phyloP scores from a whole-genome alignment of 1,140 invertebrate genomes.

The Meloidogyne floridensis region DNA sequence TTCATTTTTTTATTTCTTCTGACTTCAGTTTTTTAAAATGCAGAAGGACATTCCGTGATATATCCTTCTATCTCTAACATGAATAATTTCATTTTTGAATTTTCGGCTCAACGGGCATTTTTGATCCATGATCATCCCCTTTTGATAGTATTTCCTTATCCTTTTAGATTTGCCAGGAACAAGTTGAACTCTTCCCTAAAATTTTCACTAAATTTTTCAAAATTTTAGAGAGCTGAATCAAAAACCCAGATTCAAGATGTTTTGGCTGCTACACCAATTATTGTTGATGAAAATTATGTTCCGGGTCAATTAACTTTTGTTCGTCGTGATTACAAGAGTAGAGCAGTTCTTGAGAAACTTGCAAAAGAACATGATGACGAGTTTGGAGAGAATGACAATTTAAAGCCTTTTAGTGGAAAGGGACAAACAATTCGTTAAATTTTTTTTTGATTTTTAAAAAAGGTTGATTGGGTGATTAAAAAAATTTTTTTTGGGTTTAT shows the following conservation, averaged over 20 bases:
- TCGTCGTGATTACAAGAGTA: slow-evolving; percentile 59
- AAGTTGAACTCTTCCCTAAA: too few species aligned
- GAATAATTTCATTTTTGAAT: too few species aligned
- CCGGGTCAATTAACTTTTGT: slow-evolving; percentile 56
- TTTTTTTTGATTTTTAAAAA: background rate
- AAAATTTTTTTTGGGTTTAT: background rate
- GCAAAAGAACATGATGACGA: slow-evolving; percentile 17
- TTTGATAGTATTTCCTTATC: too few species aligned
- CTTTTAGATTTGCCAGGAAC: too few species aligned
- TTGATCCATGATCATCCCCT: too few species aligned
- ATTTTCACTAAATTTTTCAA: background rate
- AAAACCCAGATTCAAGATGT: background rate
- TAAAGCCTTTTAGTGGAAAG: slow-evolving; percentile 29
- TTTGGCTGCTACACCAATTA: slow-evolving; percentile 27
- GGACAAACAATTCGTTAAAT: slow-evolving; percentile 26
- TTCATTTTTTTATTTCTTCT: too few species aligned
- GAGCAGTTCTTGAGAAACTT: slow-evolving; percentile 37
- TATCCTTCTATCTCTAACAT: too few species aligned
- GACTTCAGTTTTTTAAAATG: too few species aligned
- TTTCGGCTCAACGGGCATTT: too few species aligned
- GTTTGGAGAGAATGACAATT: background rate
- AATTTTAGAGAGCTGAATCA: slow-evolving; percentile 12
- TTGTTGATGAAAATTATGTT: slow-evolving; percentile 39
- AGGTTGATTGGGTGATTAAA: background rate
- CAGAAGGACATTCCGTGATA: too few species aligned